These are phyloP conservation scores for Mixornis gularis DNA, from an alignment of 2,113 vertebrate genomes.

Conservation along the genomic window DNA sequence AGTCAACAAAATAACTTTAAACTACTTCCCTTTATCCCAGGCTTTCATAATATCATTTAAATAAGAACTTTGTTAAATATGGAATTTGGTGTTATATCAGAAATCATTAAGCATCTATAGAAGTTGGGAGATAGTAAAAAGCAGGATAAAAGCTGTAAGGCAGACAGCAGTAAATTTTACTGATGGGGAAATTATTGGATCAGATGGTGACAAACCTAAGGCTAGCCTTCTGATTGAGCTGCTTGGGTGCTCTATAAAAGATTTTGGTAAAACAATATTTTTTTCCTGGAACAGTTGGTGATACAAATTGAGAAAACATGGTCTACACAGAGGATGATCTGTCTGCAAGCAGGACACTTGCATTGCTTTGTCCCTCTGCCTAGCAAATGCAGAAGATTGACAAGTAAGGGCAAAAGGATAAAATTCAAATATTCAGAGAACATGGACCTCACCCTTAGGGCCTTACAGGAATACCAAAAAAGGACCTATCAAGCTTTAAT, in stretches of 20 bases:
- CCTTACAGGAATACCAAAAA: not conserved
- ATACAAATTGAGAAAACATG: not conserved
- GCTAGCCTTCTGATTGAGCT: not conserved
- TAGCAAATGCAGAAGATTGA: not conserved
- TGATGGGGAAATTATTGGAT: not conserved
- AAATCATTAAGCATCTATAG: not conserved
- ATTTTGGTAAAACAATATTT: not conserved
- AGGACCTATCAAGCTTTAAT: not conserved
- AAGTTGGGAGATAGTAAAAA: not conserved
- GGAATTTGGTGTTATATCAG: not conserved
- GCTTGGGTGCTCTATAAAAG: rapidly evolving
- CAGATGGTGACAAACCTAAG: not conserved
- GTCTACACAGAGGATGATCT: not conserved
- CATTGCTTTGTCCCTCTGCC: not conserved
- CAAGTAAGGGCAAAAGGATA: not conserved
- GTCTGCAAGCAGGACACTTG: not conserved
- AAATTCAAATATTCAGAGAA: not conserved
- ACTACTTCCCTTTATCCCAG: not conserved
- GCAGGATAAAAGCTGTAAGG: not conserved
- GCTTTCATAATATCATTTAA: not conserved
- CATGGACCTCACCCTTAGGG: not conserved
- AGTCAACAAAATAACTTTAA: not conserved
- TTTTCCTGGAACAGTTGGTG: not conserved
- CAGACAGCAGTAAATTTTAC: not conserved
- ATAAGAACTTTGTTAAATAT: not conserved